Evolutionary conservation across 2,888 invertebrate genomes (phyloP).

Genomic region (Pinctada fucata): DNA sequence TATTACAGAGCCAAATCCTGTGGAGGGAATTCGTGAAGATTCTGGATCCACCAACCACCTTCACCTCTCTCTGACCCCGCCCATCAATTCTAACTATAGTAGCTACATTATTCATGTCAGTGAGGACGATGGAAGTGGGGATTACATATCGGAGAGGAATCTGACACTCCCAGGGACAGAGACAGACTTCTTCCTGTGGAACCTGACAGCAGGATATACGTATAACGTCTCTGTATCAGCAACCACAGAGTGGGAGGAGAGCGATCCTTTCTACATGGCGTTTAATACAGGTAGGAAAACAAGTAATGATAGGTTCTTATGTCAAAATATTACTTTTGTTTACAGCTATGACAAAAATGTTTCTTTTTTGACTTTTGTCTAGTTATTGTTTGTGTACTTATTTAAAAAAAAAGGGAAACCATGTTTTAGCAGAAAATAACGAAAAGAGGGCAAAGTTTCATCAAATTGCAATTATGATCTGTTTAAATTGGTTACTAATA

Average conservation of each 20-base stretch:
- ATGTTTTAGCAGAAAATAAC: too few relatives aligned
- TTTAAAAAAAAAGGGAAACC: too few relatives aligned
- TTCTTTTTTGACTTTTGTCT: too few relatives aligned
- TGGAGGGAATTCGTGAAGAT: slow-evolving; percentile 40
- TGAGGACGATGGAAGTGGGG: slow-evolving; percentile 20
- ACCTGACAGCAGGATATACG: slow-evolving; percentile 49
- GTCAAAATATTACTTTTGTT: neutral
- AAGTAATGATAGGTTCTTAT: neutral
- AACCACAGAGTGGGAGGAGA: slow-evolving; percentile 53
- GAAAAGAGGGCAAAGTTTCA: too few relatives aligned
- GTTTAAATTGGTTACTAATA: too few relatives aligned
- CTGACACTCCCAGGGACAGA: slow-evolving; percentile 27
- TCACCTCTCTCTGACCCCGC: slow-evolving; percentile 41
- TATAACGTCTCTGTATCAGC: slow-evolving; percentile 56
- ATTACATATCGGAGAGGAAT: slow-evolving; percentile 27
- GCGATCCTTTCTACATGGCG: slow-evolving; percentile 25
- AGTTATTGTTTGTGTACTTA: too few relatives aligned
- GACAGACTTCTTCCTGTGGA: slow-evolving; percentile 41
- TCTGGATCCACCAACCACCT: slow-evolving; percentile 46
- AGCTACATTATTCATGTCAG: slow-evolving; percentile 35
- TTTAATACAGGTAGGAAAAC: slow-evolving; percentile 17
- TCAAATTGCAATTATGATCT: too few relatives aligned
- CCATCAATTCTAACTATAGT: slow-evolving; percentile 37
- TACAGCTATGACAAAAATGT: neutral
- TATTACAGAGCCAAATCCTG: slow-evolving; percentile 50